Conservation (phyloP, 2,888 invertebrate genomes). For the Caenorhabditis sp. region DNA sequence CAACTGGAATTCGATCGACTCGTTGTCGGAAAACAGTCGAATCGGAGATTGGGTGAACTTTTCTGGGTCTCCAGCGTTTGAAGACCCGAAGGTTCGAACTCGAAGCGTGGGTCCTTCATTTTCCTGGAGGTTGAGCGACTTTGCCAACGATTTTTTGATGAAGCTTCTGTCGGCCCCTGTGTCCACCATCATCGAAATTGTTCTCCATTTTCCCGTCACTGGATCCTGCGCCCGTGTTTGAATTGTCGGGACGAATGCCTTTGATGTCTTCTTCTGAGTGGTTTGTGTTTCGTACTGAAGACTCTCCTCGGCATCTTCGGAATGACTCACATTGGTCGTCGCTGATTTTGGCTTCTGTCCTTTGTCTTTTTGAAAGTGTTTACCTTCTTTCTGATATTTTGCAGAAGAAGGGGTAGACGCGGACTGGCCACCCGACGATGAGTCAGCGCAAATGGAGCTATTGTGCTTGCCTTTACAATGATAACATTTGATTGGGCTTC, state of each 20-base stretch:
- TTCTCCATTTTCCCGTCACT: neutral
- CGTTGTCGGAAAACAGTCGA: neutral
- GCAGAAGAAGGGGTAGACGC: no score
- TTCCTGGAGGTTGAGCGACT: neutral
- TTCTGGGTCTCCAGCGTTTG: neutral
- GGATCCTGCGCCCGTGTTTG: neutral
- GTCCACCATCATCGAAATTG: slow-evolving; percentile 8
- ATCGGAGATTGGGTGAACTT: neutral
- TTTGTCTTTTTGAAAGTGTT: no score
- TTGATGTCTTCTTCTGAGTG: no score
- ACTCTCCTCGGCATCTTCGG: no score
- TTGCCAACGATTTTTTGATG: neutral
- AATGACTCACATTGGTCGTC: no score
- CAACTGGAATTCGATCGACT: neutral
- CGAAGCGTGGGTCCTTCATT: neutral
- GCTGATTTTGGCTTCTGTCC: no score
- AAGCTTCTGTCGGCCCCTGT: neutral
- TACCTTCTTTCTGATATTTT: no score
- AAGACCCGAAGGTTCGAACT: neutral
- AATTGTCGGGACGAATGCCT: slow-evolving; percentile 12
- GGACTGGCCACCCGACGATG: no score
- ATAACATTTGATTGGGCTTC: no score
- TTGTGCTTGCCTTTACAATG: no score
- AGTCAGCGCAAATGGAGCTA: no score
- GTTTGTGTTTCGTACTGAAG: no score